phyloP scores from a whole-genome alignment of 2,888 invertebrate species.

The Patella pellucida region DNA sequence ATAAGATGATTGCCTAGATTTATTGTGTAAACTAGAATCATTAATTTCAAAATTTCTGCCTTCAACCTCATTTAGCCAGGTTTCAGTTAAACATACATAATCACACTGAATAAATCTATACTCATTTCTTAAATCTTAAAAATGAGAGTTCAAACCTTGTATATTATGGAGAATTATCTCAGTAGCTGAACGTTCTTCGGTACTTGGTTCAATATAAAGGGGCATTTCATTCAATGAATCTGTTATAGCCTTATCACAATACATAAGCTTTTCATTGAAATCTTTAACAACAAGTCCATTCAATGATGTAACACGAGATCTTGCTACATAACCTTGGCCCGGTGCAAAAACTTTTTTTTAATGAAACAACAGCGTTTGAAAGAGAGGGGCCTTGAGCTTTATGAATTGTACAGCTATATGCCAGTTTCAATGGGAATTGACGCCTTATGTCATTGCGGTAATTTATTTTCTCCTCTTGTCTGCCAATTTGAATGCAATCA shows the following conservation, averaged over 20 bases:
- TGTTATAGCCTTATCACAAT: not conserved
- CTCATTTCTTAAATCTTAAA: not conserved
- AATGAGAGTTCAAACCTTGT: not conserved
- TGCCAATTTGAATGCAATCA: not conserved
- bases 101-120: not conserved
- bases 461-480: conserved; percentile 13
- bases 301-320: too few species aligned
- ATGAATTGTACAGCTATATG: not conserved
- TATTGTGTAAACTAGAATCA: conserved; percentile 21
- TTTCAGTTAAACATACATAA: conserved; percentile 21
- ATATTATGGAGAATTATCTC: not conserved
- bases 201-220: not conserved
- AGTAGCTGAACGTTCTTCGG: not conserved
- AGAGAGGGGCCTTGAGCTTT: not conserved
- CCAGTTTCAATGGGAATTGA: conserved; percentile 22
- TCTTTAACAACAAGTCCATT: not conserved
- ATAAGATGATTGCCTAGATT: conserved; percentile 16
- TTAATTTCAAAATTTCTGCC: not conserved
- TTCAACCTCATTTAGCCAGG: conserved; percentile 18
- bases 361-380: conserved; percentile 9
- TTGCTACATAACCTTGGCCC: not conserved
- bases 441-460: conserved; percentile 1
- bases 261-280: not conserved
- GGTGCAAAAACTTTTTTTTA: not conserved
- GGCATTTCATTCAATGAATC: not conserved